A percentile compares a stretch with the other conserved stretches of the same genome.
Evolutionary conservation across 2,888 invertebrate species (phyloP).

Genomic region (Trilocha varians): DNA sequence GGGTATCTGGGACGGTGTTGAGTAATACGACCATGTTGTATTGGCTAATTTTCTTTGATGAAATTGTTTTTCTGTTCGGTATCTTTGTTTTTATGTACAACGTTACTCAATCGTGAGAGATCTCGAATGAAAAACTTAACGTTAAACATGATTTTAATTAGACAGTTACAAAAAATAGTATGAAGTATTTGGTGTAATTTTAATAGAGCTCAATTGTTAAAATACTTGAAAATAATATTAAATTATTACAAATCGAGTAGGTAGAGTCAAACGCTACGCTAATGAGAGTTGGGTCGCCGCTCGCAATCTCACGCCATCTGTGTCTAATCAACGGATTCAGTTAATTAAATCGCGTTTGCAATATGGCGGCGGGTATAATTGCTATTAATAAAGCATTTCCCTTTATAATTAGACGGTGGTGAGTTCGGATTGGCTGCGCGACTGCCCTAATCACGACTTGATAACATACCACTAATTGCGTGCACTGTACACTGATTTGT

Average conservation of each 20-base stretch:
- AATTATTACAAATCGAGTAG: slow-evolving; percentile 9
- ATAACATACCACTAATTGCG: slow-evolving; percentile 65
- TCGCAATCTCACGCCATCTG: slow-evolving; percentile 66
- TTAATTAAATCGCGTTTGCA: slow-evolving; percentile 71
- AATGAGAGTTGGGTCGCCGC: slow-evolving; percentile 47
- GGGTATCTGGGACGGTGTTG: too few relatives aligned
- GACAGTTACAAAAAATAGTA: too few relatives aligned
- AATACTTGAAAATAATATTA: too few relatives aligned
- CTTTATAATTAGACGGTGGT: slow-evolving; percentile 65
- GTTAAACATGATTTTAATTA: too few relatives aligned
- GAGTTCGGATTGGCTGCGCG: slow-evolving; percentile 61
- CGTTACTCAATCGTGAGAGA: too few relatives aligned
- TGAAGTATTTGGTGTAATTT: too few relatives aligned
- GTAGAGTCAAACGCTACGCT: slow-evolving; percentile 41
- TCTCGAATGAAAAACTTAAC: too few relatives aligned
- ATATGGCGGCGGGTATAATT: slow-evolving; percentile 70
- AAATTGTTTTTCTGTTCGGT: too few relatives aligned
- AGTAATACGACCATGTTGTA: too few relatives aligned
- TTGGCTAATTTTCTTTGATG: too few relatives aligned
- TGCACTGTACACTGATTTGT: slow-evolving; percentile 13
- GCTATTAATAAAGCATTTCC: slow-evolving; percentile 72
- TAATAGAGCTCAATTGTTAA: too few relatives aligned
- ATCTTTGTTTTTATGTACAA: too few relatives aligned
- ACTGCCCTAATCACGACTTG: slow-evolving; percentile 64
- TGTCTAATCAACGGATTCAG: slow-evolving; percentile 69